These are phyloP conservation scores for Urocynchramus pylzowi DNA, from an alignment of 2,113 vertebrate species.

Conservation along the genomic window DNA sequence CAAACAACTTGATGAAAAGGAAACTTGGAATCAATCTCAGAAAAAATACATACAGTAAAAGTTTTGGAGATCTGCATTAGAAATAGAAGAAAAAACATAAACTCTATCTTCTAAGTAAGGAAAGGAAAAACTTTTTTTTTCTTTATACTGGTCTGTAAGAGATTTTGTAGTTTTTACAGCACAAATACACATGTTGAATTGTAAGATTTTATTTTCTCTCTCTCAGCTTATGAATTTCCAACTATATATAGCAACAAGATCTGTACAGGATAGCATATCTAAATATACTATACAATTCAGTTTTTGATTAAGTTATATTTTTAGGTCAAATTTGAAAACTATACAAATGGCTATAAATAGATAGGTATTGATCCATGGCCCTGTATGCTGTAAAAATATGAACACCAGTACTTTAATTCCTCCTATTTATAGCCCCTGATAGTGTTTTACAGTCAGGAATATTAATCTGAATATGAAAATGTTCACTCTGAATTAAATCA, in stretches of 20 bases:
- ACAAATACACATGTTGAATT: not conserved
- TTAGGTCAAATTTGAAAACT: not conserved
- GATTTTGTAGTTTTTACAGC: not conserved
- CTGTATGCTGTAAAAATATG: not conserved
- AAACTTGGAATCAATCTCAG: not conserved
- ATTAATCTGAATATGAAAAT: not conserved
- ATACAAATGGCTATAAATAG: not conserved
- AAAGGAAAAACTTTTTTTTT: rapidly evolving
- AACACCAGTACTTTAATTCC: not conserved
- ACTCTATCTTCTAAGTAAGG: not conserved
- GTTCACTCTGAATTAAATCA: not conserved
- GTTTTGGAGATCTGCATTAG: not conserved
- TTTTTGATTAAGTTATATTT: not conserved
- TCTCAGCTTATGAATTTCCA: not conserved
- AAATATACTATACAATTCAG: not conserved
- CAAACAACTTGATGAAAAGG: not conserved
- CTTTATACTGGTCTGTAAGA: not conserved
- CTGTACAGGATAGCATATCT: not conserved
- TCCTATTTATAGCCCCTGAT: not conserved
- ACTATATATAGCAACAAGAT: not conserved
- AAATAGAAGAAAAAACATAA: not conserved
- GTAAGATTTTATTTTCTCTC: not conserved
- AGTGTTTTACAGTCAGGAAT: not conserved
- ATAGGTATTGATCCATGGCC: not conserved
- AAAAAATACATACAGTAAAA: not conserved